Base-by-base conservation (phyloP, 37 sponge, comb jelly and placozoan species). In the Agelas oroides region DNA sequence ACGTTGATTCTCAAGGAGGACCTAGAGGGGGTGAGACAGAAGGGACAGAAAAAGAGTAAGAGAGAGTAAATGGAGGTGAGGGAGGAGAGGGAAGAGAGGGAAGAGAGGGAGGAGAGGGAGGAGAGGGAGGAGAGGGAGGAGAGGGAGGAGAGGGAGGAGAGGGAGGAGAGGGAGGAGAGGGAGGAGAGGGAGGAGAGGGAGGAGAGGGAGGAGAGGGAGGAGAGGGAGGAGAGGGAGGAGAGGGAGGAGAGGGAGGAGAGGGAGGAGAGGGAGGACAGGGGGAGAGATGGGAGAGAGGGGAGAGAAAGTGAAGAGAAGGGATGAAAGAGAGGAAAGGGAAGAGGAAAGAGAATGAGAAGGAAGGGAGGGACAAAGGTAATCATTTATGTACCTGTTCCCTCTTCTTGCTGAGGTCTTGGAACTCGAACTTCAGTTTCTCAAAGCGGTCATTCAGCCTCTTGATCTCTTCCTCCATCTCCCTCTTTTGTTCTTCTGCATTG, bases 401-500 rank as follows among this genome's bases (percentile, higher is more conserved):
- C 72, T 93, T 84, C 82, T 93, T 90, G 54, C 34, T 75, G 20
- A 81, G 35, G 41, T 87, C 88, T 13, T 77, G 70, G 71, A 87
- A 70, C 39, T 96, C 91, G 19, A 86, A 84, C 61, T 89, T 86
- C 63, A 96, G 72, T 71, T 95, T 95, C 74, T 92, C 92, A 69
- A 66, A 79, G 17, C 79, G 70, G 37, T 86, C 87, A 54, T 86
- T 92, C 57, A 95, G 92, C 38, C 85, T 82, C 74, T 92, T 92
- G 68, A 90, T 70, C 75, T 98, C 99, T 66, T 94, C 93, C 75
- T 94, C 94, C 82, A 92, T 89, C 75, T 92, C 87, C 13, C 93
- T 76, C 65, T 93, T 94, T 83, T 98, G 96, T 25, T 98, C 97
- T 66, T 98, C 99, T 2, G 92, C 92, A 30, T 89, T 85, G 24